Evolutionary conservation across 2,797 vertebrate genomes (phyloP), one percentile per base, ranked within the genome.

Genomic region (Danionella dracula): DNA sequence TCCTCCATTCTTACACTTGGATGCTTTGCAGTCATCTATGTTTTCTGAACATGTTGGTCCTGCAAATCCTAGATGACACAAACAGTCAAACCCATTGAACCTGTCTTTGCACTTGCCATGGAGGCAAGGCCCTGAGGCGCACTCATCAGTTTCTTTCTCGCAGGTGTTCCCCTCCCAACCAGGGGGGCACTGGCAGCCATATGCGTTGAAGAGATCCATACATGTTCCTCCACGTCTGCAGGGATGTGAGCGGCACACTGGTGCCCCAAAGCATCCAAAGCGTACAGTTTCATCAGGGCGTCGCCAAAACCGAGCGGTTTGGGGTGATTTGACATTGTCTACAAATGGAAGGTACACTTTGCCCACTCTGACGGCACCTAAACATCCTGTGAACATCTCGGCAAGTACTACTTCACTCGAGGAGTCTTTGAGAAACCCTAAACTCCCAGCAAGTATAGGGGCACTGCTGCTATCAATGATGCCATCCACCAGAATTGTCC

Each of bases 161-260:
- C 96, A 98, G 4, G 44, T 80, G 0, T 7, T 78, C 0, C 96
- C 96, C 1, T 80, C 91, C 95, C 95, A 95, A 6, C 93, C 93
- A 0, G 69, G 19, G 0, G 75, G 4, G 49, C 95, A 98, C 42
- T 51, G n/a, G 4, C 95, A 97, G 73, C 67, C 46, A 31, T 88
- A 92, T 40, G 80, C 44, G 12, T 96, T 77, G 38, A 98, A 98
- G 27, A 92, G 79, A 75, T 98, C 96, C 29, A 81, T 42, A 31
- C 96, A 98, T 0, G 78, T 78, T 54, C 88, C 93, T 0, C 82
- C 89, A 0, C 93, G 89, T 15, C 86, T 80, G 73, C 96, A 98
- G 0, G 93, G 93, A 13, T 78, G 35, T 0, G 88, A 79, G 0
- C 71, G 69, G 1, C 96, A 98, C 6, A 97, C 88, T 0, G 90